Evolutionary conservation across 2,113 vertebrate species (phyloP).

Genomic region (Grammomys dolichurus): DNA sequence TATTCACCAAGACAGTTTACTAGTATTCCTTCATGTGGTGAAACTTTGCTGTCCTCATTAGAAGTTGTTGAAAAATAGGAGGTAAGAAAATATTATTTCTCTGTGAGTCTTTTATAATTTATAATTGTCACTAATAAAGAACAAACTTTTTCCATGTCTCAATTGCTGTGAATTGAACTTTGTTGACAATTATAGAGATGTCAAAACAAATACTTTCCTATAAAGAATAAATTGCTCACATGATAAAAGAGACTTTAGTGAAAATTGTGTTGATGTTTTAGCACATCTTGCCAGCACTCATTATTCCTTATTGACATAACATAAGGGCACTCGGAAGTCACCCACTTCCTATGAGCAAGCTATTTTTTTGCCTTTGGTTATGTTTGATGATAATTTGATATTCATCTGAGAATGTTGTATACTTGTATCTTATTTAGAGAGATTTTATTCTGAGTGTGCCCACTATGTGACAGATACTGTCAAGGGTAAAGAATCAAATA

Average conservation of each 20-base stretch:
- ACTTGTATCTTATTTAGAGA: neutral
- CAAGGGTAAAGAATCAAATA: neutral
- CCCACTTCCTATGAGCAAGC: neutral
- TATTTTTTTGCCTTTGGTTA: neutral
- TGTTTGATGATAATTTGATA: neutral
- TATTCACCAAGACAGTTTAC: constrained; percentile 12
- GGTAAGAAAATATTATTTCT: constrained; percentile 18
- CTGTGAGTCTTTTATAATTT: constrained; percentile 41
- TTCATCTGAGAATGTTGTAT: neutral
- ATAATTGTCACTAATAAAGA: neutral
- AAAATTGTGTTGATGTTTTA: neutral
- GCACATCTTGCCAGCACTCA: neutral
- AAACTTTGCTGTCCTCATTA: constrained; percentile 2
- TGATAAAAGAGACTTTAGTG: neutral
- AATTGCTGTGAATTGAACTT: constrained; percentile 21
- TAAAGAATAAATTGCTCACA: neutral
- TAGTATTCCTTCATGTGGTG: neutral
- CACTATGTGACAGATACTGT: neutral
- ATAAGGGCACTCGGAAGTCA: neutral
- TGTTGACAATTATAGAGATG: neutral
- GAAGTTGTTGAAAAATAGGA: constrained; percentile 34
- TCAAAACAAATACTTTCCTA: neutral
- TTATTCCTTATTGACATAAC: neutral
- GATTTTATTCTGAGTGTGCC: neutral
- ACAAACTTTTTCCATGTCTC: constrained; percentile 12